Evolutionary conservation across 2,113 vertebrate species (phyloP).

Genomic region (Pteronura brasiliensis): DNA sequence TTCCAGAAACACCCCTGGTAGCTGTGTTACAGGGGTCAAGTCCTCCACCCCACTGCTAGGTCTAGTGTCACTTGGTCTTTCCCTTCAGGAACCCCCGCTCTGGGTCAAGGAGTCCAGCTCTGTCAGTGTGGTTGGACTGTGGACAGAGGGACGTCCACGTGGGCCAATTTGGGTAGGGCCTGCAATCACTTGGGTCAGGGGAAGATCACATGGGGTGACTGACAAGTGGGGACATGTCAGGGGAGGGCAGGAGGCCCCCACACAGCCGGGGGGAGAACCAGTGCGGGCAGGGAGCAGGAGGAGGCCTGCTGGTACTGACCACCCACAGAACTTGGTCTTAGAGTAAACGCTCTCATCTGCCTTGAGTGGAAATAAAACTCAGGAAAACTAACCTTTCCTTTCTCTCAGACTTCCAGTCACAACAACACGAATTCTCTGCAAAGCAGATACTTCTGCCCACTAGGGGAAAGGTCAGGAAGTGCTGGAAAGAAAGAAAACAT

Average conservation of each 20-base stretch:
- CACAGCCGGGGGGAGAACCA: not conserved
- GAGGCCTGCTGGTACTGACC: not conserved
- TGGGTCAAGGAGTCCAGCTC: not conserved
- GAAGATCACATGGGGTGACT: not conserved
- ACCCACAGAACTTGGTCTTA: not conserved
- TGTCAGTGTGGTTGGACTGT: not conserved
- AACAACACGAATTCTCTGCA: slow-evolving; percentile 45
- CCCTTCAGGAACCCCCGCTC: not conserved
- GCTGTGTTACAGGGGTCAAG: not conserved
- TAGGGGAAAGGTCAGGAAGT: slow-evolving; percentile 61
- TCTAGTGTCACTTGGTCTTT: not conserved
- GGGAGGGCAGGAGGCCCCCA: not conserved
- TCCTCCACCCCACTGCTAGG: rapidly evolving
- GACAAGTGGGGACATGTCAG: not conserved
- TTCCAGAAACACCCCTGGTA: not conserved
- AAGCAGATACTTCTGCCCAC: slow-evolving; percentile 25
- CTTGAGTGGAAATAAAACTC: slow-evolving; percentile 44
- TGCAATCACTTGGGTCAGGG: not conserved
- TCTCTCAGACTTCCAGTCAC: slow-evolving; percentile 42
- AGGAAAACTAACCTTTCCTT: slow-evolving; percentile 37
- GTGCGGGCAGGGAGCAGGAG: not conserved
- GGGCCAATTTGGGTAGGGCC: not conserved
- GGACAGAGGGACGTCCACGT: not conserved
- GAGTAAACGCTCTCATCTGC: not conserved
- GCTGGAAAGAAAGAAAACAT: slow-evolving; percentile 9